Conservation (phyloP, 2,113 vertebrate species). For the Phaethornis superciliosus region DNA sequence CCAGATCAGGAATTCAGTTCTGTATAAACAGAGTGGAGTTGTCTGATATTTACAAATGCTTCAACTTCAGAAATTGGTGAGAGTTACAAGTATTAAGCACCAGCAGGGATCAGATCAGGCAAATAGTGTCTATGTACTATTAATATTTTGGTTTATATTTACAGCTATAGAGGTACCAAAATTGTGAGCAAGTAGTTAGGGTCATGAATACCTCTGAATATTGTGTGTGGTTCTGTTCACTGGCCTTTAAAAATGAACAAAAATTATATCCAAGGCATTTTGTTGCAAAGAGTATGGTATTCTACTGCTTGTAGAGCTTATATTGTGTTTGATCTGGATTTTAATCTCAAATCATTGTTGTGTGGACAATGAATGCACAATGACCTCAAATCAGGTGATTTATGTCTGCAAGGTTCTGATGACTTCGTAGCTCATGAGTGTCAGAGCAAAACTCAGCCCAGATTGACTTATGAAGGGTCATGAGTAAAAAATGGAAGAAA, state of each 20-base stretch:
- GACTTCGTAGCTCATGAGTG: not conserved
- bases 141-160: not conserved
- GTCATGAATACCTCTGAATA: not conserved
- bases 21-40: not conserved
- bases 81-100: not conserved
- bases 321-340: not conserved
- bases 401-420: not conserved
- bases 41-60: not conserved
- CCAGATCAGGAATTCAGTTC: not conserved
- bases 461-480: not conserved
- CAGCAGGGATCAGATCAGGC: not conserved
- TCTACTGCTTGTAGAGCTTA: not conserved
- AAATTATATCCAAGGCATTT: not conserved
- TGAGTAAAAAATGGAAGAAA: not conserved
- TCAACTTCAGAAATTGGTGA: not conserved
- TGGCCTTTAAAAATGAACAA: not conserved
- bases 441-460: not conserved
- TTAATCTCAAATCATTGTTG: not conserved
- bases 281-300: not conserved
- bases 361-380: not conserved
- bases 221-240: not conserved
- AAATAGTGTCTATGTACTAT: not conserved
- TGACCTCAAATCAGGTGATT: not conserved
- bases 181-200: fast-evolving
- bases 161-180: not conserved